Conservation (phyloP, 1,140 invertebrate species). For the Trichonephila clavata region DNA sequence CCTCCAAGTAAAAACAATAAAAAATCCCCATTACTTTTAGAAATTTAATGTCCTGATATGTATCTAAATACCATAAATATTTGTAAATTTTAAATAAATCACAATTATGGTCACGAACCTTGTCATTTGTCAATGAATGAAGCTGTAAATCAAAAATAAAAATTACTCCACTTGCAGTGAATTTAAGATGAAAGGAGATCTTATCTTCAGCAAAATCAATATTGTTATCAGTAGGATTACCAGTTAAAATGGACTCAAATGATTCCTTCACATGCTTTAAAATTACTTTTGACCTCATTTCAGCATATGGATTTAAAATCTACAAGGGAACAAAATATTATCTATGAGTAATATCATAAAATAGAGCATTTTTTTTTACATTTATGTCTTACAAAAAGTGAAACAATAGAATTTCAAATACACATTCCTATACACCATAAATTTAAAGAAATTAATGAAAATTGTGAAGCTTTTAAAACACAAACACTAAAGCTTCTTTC, state of each 20-base stretch:
- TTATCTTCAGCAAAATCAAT: neutral
- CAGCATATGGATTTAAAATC: conserved; percentile 34
- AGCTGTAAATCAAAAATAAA: neutral
- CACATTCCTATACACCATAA: too few species aligned
- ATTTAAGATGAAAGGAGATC: neutral
- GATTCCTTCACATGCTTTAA: neutral
- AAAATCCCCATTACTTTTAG: too few species aligned
- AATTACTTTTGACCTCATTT: conserved; percentile 9
- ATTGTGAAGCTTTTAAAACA: too few species aligned
- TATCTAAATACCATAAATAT: neutral
- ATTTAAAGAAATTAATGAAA: too few species aligned
- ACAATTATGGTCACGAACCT: neutral
- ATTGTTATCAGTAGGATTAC: neutral
- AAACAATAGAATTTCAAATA: too few species aligned
- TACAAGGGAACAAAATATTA: neutral
- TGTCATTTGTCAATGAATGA: neutral
- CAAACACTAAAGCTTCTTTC: too few species aligned
- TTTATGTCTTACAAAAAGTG: too few species aligned
- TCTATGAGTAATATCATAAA: neutral
- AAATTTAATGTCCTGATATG: too few species aligned
- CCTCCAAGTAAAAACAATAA: too few species aligned
- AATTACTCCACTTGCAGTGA: neutral
- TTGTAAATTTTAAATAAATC: neutral
- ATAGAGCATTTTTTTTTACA: too few species aligned
- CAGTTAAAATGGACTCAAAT: neutral